phyloP scores from a whole-genome alignment of 2,888 invertebrate species.

The Chrysodeixis includens region DNA sequence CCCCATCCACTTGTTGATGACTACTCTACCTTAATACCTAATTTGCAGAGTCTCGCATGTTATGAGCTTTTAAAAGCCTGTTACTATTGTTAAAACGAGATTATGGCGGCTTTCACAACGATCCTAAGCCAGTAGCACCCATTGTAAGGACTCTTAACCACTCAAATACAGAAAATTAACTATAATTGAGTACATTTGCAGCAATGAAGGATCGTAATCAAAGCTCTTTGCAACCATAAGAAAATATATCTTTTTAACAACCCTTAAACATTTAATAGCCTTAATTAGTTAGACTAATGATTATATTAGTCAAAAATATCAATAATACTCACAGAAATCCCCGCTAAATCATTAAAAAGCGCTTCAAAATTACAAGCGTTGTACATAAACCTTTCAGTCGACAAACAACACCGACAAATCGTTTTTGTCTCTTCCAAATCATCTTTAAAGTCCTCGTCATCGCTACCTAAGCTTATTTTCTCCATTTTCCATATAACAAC shows the following conservation, averaged over 20 bases:
- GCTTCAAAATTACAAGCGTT: conserved; percentile 55
- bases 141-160: no score
- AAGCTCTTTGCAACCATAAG: not conserved
- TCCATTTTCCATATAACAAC: conserved; percentile 33
- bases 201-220: not conserved
- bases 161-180: no score
- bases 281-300: not conserved
- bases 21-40: no score
- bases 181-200: not conserved
- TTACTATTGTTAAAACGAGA: no score
- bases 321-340: conserved; percentile 73
- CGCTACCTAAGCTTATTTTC: conserved; percentile 28
- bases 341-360: conserved; percentile 73
- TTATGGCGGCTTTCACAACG: no score
- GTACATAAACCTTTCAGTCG: conserved; percentile 69
- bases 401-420: conserved; percentile 80
- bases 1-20: no score
- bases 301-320: not conserved
- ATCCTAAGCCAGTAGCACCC: no score
- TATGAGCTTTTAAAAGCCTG: no score
- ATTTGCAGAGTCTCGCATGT: no score
- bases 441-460: conserved; percentile 56
- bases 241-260: not conserved
- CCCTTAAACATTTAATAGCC: not conserved
- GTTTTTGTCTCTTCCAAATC: conserved; percentile 60